phyloP scores from a whole-genome alignment of 2,113 vertebrate genomes.

The Myrmophylax atrothorax region DNA sequence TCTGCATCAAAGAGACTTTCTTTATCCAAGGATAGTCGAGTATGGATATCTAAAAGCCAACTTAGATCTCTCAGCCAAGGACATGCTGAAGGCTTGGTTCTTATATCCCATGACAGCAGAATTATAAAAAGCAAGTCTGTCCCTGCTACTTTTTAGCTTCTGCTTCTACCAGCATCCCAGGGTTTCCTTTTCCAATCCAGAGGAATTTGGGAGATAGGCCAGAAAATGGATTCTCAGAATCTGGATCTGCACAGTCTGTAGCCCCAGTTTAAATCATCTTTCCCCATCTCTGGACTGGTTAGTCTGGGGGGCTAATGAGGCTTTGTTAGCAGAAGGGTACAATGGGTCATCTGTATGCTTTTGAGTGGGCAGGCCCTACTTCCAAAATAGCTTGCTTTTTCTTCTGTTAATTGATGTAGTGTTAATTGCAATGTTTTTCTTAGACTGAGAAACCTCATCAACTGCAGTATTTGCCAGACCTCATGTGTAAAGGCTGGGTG shows the following conservation, averaged over 20 bases:
- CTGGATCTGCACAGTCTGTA: neutral
- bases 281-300: neutral
- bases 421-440: slow-evolving; percentile 34
- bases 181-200: neutral
- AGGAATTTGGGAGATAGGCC: neutral
- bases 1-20: slow-evolving; percentile 71
- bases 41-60: slow-evolving; percentile 72
- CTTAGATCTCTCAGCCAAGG: slow-evolving; percentile 63
- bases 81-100: slow-evolving; percentile 39
- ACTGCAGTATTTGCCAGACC: neutral
- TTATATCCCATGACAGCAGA: slow-evolving; percentile 65
- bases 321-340: neutral
- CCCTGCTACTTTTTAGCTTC: slow-evolving; percentile 61
- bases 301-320: neutral
- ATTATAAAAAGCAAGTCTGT: slow-evolving; percentile 61
- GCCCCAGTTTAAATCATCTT: neutral
- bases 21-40: slow-evolving; percentile 55
- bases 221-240: slow-evolving; percentile 24
- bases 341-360: neutral
- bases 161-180: slow-evolving; percentile 10
- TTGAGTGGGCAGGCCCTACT: neutral
- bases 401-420: slow-evolving; percentile 31
- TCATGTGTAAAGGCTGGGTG: neutral
- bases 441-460: slow-evolving; percentile 13
- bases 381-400: slow-evolving; percentile 22